These are phyloP conservation scores for Eulithis testata DNA, from an alignment of 2,888 invertebrate species.

Conservation along the genomic window DNA sequence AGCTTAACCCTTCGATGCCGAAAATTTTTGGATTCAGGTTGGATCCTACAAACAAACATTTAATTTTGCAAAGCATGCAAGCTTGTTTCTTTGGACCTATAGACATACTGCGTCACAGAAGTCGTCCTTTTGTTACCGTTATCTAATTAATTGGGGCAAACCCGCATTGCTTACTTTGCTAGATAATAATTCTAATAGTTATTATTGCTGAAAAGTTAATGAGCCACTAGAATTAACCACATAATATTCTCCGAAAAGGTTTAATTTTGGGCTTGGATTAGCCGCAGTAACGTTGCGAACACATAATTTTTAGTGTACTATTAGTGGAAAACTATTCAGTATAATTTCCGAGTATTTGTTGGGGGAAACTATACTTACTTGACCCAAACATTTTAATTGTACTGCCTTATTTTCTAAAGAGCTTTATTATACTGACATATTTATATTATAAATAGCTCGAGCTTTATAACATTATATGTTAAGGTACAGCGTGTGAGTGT, in stretches of 20 bases:
- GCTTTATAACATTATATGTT: no score
- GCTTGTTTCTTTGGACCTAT: no score
- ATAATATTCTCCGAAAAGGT: constrained; percentile 23
- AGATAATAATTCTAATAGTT: constrained; percentile 34
- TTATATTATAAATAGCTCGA: no score
- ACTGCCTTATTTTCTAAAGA: no score
- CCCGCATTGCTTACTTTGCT: constrained; percentile 39
- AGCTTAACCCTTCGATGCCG: no score
- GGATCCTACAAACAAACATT: no score
- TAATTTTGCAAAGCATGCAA: no score
- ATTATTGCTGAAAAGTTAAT: constrained; percentile 34
- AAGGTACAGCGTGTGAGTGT: no score
- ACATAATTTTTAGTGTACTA: constrained; percentile 3
- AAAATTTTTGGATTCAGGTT: no score
- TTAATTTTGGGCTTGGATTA: constrained; percentile 10
- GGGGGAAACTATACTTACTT: no score
- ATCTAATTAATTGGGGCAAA: constrained; percentile 37
- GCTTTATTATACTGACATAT: no score
- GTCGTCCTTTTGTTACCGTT: constrained; percentile 3
- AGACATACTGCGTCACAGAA: not conserved
- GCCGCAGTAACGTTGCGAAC: constrained; percentile 5
- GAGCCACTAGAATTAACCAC: constrained; percentile 31
- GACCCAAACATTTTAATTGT: no score
- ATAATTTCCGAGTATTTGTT: not conserved
- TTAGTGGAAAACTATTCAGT: not conserved